phyloP scores from a whole-genome alignment of 2,113 vertebrate genomes.

The Saguinus midas region DNA sequence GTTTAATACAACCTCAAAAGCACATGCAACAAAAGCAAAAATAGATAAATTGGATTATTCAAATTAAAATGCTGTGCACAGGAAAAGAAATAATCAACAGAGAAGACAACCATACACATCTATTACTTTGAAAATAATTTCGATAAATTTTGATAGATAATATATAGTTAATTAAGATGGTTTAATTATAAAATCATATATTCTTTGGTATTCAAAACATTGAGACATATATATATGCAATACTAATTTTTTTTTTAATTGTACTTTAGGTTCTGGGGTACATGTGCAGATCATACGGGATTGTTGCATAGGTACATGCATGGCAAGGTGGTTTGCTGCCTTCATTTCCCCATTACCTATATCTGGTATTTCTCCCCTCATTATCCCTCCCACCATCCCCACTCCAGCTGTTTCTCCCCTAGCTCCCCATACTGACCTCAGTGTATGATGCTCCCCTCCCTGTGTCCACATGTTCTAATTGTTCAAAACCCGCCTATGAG shows the following conservation, averaged over 20 bases:
- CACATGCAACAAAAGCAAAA: background rate
- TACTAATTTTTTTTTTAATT: background rate
- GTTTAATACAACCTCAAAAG: background rate
- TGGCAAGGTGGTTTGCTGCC: no score
- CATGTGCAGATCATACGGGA: no score
- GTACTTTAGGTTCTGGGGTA: no score
- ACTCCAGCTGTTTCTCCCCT: no score
- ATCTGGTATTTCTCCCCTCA: no score
- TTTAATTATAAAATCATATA: background rate
- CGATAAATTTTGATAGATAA: background rate
- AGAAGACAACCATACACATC: background rate
- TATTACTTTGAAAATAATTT: background rate
- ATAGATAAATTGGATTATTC: background rate
- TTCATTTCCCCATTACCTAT: no score
- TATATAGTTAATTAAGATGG: background rate
- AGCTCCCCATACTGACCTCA: no score
- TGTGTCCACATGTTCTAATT: no score
- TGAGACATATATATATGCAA: background rate
- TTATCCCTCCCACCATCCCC: no score
- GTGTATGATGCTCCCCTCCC: no score
- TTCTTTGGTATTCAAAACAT: background rate
- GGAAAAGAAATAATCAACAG: background rate
- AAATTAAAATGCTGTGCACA: background rate
- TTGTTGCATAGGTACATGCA: no score
- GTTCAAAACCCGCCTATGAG: no score